Base-by-base conservation (phyloP, 2,797 vertebrate genomes). In the Lacerta viridis region DNA sequence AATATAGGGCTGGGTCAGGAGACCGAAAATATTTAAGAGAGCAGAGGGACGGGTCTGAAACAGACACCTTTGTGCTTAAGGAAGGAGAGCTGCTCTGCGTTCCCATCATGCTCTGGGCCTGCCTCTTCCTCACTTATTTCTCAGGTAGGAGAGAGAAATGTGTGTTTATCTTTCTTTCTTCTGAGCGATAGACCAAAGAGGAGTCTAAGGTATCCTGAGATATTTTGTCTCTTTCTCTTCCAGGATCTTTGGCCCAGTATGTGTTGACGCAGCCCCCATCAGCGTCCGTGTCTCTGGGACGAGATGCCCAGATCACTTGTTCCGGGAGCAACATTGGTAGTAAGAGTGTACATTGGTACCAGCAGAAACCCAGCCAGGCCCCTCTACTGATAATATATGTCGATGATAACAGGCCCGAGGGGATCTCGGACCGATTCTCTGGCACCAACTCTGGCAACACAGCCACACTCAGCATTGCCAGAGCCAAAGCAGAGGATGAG, bases 221-320 rank as follows among this genome's bases (percentile, higher is more conserved):
- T 17, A 10, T 25, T 25, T 39, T 13, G 4, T 15, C 41, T 23
- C 1, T 77, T 59, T 9, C 4, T 15, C 20, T 50, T 50, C 0
- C 77, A 87, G 85, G 66, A 15, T 55, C 66, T 41, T 69, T 80
- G n/a, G 46, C 41, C 9, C 85, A 84, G 46, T 79, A 72, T 66
- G 85, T 87, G 79, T 20, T 87, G 25, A 84, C 66, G 4, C 89
- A 90, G 76, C 80, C 89, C 8, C 33, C 66, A 4, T 61, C 66
- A 2, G 36, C 55, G 29, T 84, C 85, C 13, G 61, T 82, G 29
- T 74, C 74, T 36, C 46, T 9, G 7, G 83, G 33, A 61, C 7
- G 25, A 50, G 27, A 68, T 50, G 61, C 0, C 61, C 41, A 39
- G 1, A 50, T 86, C 61, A 17, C 84, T 68, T 86, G 84, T 36